Evolutionary conservation across 35 echinoderm and acorn worm genomes (phyloP), one percentile per base, ranked within the genome.

Genomic region (Ptychodera flava): DNA sequence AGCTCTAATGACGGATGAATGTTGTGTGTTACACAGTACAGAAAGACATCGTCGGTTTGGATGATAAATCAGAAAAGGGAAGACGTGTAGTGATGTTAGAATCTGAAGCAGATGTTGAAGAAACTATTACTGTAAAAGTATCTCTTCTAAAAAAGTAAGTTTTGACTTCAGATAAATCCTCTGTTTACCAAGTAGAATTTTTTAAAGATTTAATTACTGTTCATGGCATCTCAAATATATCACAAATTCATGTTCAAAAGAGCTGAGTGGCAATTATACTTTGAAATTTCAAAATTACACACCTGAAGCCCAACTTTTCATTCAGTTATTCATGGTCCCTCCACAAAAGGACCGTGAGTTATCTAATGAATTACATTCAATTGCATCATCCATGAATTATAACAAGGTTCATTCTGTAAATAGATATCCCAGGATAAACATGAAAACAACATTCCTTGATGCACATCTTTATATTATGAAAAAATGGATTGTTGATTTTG

Each of bases 391-490:
- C n/a, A n/a, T n/a, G n/a, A n/a, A n/a, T n/a, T n/a, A n/a, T n/a
- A n/a, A n/a, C n/a, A n/a, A n/a, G n/a, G n/a, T n/a, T n/a, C n/a
- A n/a, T n/a, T n/a, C n/a, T 75, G 75, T 64, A 78, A 79, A 0
- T 78, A 99, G 96, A 35, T 92, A 92, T 85, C 96, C 96, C 2
- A 90, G 79, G 80, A 94, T 99, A 78, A 87, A 94, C 31, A 85
- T 99, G 28, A 88, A 90, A 30, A 99, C 96, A 1, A 87, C 81
- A n/a, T 85, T 99, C 32, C 84, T 98, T 81, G 95, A 98, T 88
- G 96, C 96, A n/a, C 96, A 99, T 76, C 91, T 99, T 88, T 99
- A 99, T 77, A 92, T 99, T 34, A 34, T 99, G 28, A 99, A 94
- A 76, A 94, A 93, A 84, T 99, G 96, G 96, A 90, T 99, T 0